Evolutionary conservation across 2,113 vertebrate genomes (phyloP), one percentile per base, ranked within the genome.

Genomic region (Scytalopus superciliaris): DNA sequence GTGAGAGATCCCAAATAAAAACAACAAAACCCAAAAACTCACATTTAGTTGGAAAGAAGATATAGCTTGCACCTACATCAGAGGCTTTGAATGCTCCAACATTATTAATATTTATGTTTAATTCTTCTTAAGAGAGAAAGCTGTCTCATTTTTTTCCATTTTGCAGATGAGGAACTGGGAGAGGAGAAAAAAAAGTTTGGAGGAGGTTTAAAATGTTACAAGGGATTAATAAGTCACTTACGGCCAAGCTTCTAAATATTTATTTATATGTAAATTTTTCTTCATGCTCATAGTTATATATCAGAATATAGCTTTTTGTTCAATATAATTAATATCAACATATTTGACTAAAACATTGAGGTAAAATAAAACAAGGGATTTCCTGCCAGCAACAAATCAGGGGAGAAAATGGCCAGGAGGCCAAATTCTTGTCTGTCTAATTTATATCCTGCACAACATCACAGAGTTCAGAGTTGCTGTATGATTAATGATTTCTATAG

Each of bases 401-500:
- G 14, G 8, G 10, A 23, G 27, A 87, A 95, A 81, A 77, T 67
- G 55, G 6, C 45, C 33, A 55, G 35, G 24, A 93, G 73, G 76
- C 42, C 69, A 89, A 93, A 91, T 84, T 94, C 64, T 81, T 78
- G 30, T 42, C 67, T 78, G 30, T 42, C 67, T 95, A 85, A 90
- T 93, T 94, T 97, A 78, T 94, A 64, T 37, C 80, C 68, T 78
- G n/a, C 7, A 73, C n/a, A 56, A 47, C 47, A 89, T 81, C 80
- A 70, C 50, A 67, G 56, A 77, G 47, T 81, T 92, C 93, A 75
- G 33, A 78, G 68, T 80, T 78, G 56, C 39, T 78, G 52, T 60
- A 81, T 90, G 89, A 91, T 84, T 95, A 94, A 91, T 64, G 80
- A 52, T 84, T 92, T 91, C 69, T 94, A 10, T 75, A 94, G 69